Conservation (phyloP, 2,888 invertebrate genomes). For the Mythimna lalbum region DNA sequence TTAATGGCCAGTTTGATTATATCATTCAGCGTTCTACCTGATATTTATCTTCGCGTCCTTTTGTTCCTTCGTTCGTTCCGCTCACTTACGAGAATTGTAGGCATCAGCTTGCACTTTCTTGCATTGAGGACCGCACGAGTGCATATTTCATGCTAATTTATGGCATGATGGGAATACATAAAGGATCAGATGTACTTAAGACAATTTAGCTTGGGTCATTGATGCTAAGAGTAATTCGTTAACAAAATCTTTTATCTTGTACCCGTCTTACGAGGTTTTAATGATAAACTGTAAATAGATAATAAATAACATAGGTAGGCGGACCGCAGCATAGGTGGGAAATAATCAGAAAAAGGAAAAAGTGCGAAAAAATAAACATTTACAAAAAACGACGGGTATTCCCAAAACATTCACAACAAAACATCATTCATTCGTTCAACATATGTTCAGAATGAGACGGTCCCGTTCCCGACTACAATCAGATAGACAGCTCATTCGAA, state of each 20-base stretch:
- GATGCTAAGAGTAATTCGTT: not conserved
- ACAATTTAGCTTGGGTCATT: constrained; percentile 20
- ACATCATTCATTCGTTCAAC: constrained; percentile 65
- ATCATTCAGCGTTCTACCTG: constrained; percentile 40
- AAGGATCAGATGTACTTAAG: constrained; percentile 30
- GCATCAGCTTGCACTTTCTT: constrained; percentile 52
- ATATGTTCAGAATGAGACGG: constrained; percentile 68
- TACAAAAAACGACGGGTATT: constrained; percentile 33
- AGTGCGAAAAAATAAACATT: constrained; percentile 1
- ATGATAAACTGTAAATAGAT: not conserved
- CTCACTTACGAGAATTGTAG: constrained; percentile 55
- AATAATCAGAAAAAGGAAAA: not conserved
- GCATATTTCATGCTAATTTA: constrained; percentile 58
- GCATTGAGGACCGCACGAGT: constrained; percentile 53
- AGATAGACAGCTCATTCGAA: constrained; percentile 81
- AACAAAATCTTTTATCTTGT: not conserved
- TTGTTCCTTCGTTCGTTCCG: constrained; percentile 39
- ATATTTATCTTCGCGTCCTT: constrained; percentile 41
- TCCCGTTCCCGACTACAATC: constrained; percentile 76
- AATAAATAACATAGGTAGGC: not conserved
- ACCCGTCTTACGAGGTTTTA: not conserved
- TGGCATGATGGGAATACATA: constrained; percentile 48
- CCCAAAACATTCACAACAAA: constrained; percentile 59
- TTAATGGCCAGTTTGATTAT: constrained; percentile 55
- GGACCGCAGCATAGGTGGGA: not conserved